phyloP scores from a whole-genome alignment of 2,113 vertebrate species.

The Mesembrinibis cayennensis region DNA sequence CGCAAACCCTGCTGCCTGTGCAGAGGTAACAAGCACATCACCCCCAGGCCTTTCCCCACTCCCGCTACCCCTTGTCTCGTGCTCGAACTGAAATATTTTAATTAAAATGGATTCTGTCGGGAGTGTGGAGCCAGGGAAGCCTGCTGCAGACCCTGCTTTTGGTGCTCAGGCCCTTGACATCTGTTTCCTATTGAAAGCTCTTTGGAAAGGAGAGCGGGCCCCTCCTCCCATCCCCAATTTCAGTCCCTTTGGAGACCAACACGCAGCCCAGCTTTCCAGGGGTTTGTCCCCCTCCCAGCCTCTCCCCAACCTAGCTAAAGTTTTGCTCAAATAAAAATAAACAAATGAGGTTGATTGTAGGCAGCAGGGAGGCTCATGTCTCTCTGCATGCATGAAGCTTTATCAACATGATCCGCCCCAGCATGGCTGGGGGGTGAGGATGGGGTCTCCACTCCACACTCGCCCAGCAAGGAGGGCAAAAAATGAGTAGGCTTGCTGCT shows the following conservation, averaged over 20 bases:
- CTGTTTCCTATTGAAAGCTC: constrained; percentile 71
- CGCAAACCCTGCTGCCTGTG: rapidly evolving
- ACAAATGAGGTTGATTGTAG: neutral
- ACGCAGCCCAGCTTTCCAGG: neutral
- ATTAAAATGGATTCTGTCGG: constrained; percentile 23
- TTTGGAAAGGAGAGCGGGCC: constrained; percentile 46
- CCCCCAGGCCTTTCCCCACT: neutral
- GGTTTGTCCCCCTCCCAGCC: neutral
- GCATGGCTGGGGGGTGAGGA: rapidly evolving
- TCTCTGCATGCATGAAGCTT: neutral
- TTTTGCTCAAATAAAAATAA: constrained; percentile 35
- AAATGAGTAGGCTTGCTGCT: neutral
- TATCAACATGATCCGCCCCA: rapidly evolving
- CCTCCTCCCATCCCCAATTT: constrained; percentile 38
- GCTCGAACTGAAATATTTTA: constrained; percentile 20
- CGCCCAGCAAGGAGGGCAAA: neutral
- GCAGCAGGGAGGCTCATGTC: neutral
- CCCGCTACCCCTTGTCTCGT: neutral
- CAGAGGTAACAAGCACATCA: neutral
- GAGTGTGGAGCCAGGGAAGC: neutral
- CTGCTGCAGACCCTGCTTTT: constrained; percentile 38
- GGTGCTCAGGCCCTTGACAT: constrained; percentile 62
- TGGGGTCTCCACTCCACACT: neutral
- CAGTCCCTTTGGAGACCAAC: constrained; percentile 40
- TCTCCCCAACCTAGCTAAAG: neutral